Conservation (phyloP, 1,140 invertebrate species). For the roundworm (Caenorhabditis elegans) region WBcel235 BX284604.4:11361001-11361500, state of each 20-base stretch:
- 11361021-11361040: slow-evolving; percentile 76
- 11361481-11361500: not conserved
- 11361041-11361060: not conserved
- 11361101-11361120: slow-evolving; percentile 99
- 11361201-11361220: too few relatives aligned
- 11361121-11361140: slow-evolving; percentile 79
- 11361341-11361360: slow-evolving; percentile 84
- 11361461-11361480: slow-evolving; percentile 9
- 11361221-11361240: too few relatives aligned
- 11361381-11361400: slow-evolving; percentile 86
- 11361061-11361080: slow-evolving; percentile 80
- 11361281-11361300: too few relatives aligned
- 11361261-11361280: too few relatives aligned
- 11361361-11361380: slow-evolving; percentile 99
- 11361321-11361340: slow-evolving; percentile 75
- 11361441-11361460: not conserved
- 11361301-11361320: slow-evolving; percentile 74
- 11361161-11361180: slow-evolving; percentile 94
- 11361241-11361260: too few relatives aligned
- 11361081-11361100: slow-evolving; percentile 93
- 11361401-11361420: not conserved
- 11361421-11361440: slow-evolving; percentile 12
- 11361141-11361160: slow-evolving; percentile 83
- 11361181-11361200: too few relatives aligned
- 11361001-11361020: slow-evolving; percentile 81